These are phyloP conservation scores for Campylomormyrus numenius DNA, from an alignment of 2,113 vertebrate genomes.

Conservation along the genomic window DNA sequence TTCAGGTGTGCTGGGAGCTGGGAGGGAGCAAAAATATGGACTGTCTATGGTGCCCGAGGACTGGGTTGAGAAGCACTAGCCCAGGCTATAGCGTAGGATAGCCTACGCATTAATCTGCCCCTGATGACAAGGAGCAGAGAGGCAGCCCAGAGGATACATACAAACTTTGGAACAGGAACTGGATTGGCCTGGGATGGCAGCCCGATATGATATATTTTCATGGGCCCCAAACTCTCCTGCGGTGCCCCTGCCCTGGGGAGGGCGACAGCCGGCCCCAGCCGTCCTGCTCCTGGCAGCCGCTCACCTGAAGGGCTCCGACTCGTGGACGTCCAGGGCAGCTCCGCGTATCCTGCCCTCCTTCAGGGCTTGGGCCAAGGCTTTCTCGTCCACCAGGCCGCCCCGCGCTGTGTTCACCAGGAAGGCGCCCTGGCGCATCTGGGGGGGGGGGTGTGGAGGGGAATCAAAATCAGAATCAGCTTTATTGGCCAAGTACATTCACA, in stretches of 20 bases:
- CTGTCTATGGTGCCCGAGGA: not conserved
- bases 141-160: not conserved
- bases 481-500: not conserved
- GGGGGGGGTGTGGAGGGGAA: not conserved
- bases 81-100: not conserved
- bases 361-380: constrained; percentile 89
- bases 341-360: constrained; percentile 97
- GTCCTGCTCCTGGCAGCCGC: not conserved
- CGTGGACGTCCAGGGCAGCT: constrained; percentile 89
- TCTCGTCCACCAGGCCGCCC: constrained; percentile 96
- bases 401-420: constrained; percentile 93
- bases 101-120: not conserved
- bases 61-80: not conserved
- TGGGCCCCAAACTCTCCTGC: not conserved
- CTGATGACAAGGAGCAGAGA: not conserved
- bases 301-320: constrained; percentile 90
- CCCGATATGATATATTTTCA: not conserved
- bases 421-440: constrained; percentile 92
- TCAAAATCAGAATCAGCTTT: constrained; percentile 8
- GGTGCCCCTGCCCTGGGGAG: not conserved
- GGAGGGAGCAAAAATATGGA: not conserved
- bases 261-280: not conserved
- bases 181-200: not conserved
- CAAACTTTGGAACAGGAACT: not conserved
- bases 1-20: not conserved